Evolutionary conservation across 2,797 vertebrate species (phyloP).

Genomic region (Anguilla pacifica): DNA sequence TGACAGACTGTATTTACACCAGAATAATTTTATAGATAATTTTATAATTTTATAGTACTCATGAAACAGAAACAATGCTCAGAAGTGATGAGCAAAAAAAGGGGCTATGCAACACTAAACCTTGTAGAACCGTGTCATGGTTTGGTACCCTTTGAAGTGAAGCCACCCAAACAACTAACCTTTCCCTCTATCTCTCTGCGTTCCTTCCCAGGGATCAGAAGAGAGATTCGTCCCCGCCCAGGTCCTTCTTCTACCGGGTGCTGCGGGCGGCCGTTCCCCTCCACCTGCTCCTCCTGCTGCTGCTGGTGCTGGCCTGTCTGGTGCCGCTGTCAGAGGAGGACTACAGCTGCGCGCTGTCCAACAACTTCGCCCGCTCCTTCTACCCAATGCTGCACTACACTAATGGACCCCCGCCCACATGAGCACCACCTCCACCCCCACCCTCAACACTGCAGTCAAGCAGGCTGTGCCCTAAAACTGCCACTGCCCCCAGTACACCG

Average conservation of each 20-base stretch:
- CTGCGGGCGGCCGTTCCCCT: conserved; percentile 83
- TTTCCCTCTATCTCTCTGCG: background rate
- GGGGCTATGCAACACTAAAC: background rate
- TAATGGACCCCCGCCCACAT: conserved; percentile 91
- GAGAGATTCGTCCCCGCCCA: conserved; percentile 47
- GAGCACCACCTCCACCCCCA: conserved; percentile 45
- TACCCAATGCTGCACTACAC: conserved; percentile 92
- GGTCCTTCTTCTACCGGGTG: conserved; percentile 80
- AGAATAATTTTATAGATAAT: too few relatives aligned
- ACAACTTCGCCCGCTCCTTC: conserved; percentile 94
- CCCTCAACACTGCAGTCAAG: background rate
- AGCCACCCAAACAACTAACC: too few relatives aligned
- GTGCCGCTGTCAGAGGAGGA: conserved; percentile 81
- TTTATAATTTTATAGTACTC: background rate
- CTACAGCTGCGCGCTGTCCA: conserved; percentile 86
- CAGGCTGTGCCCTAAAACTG: background rate
- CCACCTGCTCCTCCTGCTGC: conserved; percentile 81
- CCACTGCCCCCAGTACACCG: background rate
- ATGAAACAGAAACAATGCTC: background rate
- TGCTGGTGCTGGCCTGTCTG: conserved; percentile 83
- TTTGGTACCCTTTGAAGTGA: background rate
- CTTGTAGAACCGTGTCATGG: background rate
- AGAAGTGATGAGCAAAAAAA: background rate
- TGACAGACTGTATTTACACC: background rate
- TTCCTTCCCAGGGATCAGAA: conserved; percentile 59